These are phyloP conservation scores for Graphium colonna DNA, from an alignment of 2,888 invertebrate species.

Conservation along the genomic window DNA sequence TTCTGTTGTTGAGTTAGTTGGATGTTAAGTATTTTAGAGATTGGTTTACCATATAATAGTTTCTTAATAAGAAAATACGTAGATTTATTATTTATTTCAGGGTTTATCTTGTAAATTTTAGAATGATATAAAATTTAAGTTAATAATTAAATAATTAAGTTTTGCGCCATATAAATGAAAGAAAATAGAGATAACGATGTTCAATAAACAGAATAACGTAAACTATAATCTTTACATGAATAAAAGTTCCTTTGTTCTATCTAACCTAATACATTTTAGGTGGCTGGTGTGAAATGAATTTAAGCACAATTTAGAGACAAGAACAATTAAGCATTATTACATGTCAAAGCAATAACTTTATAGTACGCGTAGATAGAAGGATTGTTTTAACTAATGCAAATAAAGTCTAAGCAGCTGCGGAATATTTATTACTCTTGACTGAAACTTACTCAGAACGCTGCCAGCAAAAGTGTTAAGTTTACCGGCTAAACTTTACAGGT, in stretches of 20 bases:
- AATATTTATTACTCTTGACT: conserved; percentile 32
- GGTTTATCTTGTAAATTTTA: too few species aligned
- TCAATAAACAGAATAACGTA: conserved; percentile 2
- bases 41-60: too few species aligned
- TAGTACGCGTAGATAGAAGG: neutral
- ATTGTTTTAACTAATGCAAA: neutral
- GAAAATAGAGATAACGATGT: too few species aligned
- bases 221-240: conserved; percentile 11
- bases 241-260: conserved; percentile 19
- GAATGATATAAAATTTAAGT: too few species aligned
- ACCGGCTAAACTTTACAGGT: conserved; percentile 51
- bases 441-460: conserved; percentile 36
- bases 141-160: too few species aligned
- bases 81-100: too few species aligned
- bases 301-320: conserved; percentile 8
- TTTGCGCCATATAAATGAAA: too few species aligned
- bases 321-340: conserved; percentile 4
- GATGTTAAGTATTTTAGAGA: too few species aligned
- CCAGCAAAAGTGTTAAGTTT: conserved; percentile 32
- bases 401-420: conserved; percentile 6
- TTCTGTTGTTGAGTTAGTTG: too few species aligned
- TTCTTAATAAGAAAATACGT: too few species aligned
- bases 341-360: conserved; percentile 5
- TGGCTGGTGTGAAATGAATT: conserved; percentile 9
- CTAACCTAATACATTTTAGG: conserved; percentile 11